Evolutionary conservation across 2,888 invertebrate genomes (phyloP).

Genomic region (Hirtodrosophila cameraria): DNA sequence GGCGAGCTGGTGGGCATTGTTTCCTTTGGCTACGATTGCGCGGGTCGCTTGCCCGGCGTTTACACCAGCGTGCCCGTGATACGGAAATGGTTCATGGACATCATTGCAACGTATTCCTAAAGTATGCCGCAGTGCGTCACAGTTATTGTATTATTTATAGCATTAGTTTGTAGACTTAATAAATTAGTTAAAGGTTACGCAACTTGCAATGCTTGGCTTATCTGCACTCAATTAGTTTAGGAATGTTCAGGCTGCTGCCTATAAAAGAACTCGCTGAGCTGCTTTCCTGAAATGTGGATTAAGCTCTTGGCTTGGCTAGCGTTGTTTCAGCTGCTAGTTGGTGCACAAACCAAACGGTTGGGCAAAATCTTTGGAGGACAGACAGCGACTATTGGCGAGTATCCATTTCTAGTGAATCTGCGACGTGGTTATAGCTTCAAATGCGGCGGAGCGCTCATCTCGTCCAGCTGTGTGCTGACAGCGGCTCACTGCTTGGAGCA

Average conservation of each 20-base stretch:
- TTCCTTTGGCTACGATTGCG: slow-evolving; percentile 84
- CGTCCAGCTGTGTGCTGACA: slow-evolving; percentile 61
- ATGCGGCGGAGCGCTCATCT: slow-evolving; percentile 57
- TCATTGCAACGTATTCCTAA: slow-evolving; percentile 41
- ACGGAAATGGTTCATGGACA: slow-evolving; percentile 51
- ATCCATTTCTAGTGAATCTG: slow-evolving; percentile 58
- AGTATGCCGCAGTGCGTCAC: not conserved
- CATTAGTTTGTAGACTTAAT: slow-evolving; percentile 30
- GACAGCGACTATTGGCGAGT: slow-evolving; percentile 10
- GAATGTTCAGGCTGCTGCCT: slow-evolving; percentile 35
- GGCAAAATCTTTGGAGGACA: slow-evolving; percentile 51
- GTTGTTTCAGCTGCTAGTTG: slow-evolving; percentile 16
- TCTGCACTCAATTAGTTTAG: slow-evolving; percentile 54
- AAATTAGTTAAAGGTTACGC: slow-evolving; percentile 29
- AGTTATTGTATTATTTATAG: not conserved
- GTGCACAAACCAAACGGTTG: not conserved
- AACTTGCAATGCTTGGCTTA: slow-evolving; percentile 25
- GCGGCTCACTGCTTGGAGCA: slow-evolving; percentile 66
- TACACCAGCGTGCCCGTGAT: slow-evolving; percentile 87
- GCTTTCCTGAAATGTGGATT: slow-evolving; percentile 20
- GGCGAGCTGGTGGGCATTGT: slow-evolving; percentile 87
- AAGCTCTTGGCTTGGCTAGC: slow-evolving; percentile 6
- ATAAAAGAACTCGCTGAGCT: slow-evolving; percentile 25
- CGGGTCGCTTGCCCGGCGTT: slow-evolving; percentile 89
- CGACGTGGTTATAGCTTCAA: slow-evolving; percentile 22